Evolutionary conservation across 2,797 vertebrate species (phyloP).

Genomic region (Sparidentex hasta): DNA sequence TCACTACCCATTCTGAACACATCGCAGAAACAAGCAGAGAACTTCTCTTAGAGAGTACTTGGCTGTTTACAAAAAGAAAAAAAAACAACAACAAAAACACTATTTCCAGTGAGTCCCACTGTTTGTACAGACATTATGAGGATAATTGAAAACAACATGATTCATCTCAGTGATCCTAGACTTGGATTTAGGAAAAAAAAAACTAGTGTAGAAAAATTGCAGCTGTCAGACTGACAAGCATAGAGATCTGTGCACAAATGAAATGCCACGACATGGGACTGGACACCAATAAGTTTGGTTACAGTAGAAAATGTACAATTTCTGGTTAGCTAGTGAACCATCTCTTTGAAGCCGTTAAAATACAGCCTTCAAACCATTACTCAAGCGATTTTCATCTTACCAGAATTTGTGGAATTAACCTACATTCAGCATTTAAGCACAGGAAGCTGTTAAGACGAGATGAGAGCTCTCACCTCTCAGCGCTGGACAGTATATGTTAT

Average conservation of each 20-base stretch:
- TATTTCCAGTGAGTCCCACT: slow-evolving; percentile 42
- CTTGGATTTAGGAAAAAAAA: slow-evolving; percentile 31
- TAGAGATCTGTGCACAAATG: slow-evolving; percentile 35
- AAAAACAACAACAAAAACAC: neutral
- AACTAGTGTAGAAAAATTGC: slow-evolving; percentile 23
- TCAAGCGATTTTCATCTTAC: slow-evolving; percentile 47
- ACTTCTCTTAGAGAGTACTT: slow-evolving; percentile 42
- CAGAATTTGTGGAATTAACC: slow-evolving; percentile 34
- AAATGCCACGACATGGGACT: slow-evolving; percentile 38
- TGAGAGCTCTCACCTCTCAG: slow-evolving; percentile 44
- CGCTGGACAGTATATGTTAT: slow-evolving; percentile 44
- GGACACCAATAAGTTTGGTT: slow-evolving; percentile 35
- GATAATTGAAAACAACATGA: slow-evolving; percentile 14
- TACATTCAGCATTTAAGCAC: slow-evolving; percentile 67
- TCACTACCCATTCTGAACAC: slow-evolving; percentile 46
- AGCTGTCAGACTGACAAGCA: slow-evolving; percentile 35
- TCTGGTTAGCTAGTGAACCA: slow-evolving; percentile 36
- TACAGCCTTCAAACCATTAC: slow-evolving; percentile 33
- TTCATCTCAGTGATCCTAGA: slow-evolving; percentile 25
- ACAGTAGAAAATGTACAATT: slow-evolving; percentile 47
- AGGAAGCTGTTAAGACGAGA: slow-evolving; percentile 44
- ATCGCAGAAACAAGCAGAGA: slow-evolving; percentile 50
- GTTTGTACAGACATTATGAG: slow-evolving; percentile 34
- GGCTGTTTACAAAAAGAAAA: slow-evolving; percentile 45
- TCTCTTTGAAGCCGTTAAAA: slow-evolving; percentile 34